Conservation (phyloP, 2,113 vertebrate genomes). For the Rhinoderma darwinii region DNA sequence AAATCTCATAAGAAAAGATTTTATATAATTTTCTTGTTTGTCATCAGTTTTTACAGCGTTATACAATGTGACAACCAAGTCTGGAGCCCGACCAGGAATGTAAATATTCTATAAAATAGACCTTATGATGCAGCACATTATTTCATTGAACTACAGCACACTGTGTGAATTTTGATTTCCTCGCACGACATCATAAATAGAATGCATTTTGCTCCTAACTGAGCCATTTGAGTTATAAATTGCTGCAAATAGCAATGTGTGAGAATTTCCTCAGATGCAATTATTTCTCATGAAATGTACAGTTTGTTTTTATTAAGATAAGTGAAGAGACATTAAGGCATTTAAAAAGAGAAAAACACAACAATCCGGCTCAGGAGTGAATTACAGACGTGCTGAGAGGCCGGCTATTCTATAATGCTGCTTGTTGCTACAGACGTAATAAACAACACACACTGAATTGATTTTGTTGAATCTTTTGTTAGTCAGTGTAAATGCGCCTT, state of each 20-base stretch:
- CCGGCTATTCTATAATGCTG: conserved; percentile 67
- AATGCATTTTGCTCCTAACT: conserved; percentile 20
- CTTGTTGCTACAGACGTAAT: conserved; percentile 65
- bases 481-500: conserved; percentile 64
- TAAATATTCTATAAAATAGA: neutral
- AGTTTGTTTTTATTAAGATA: conserved; percentile 56
- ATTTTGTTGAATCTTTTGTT: conserved; percentile 79
- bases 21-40: neutral
- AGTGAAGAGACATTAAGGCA: conserved; percentile 35
- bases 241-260: conserved; percentile 9
- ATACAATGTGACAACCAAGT: neutral
- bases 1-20: neutral
- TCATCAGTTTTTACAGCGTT: neutral
- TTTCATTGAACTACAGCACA: neutral
- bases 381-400: conserved; percentile 64
- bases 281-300: conserved; percentile 47
- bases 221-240: conserved; percentile 47
- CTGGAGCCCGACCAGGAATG: neutral
- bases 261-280: conserved; percentile 33
- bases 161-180: neutral
- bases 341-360: conserved; percentile 65
- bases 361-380: neutral
- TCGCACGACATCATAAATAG: conserved; percentile 6
- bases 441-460: conserved; percentile 72
- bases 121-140: neutral